These are phyloP conservation scores for Sialis fuliginosa DNA, from an alignment of 2,888 invertebrate genomes.

Conservation along the genomic window DNA sequence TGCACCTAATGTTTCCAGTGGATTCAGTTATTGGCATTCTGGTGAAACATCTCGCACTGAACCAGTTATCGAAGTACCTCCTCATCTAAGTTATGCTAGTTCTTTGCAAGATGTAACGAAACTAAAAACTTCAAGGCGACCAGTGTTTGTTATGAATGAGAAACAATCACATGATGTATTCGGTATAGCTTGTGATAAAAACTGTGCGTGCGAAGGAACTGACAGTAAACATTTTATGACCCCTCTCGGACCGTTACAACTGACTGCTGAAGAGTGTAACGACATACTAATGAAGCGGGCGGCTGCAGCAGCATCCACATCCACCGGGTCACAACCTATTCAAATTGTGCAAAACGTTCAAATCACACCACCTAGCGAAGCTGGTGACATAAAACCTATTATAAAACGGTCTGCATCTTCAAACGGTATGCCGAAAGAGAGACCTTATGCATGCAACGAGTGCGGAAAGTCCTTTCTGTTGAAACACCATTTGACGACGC, in stretches of 20 bases:
- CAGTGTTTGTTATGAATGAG: conserved; percentile 13
- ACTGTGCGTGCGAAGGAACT: conserved; percentile 4
- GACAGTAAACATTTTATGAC: conserved; percentile 46
- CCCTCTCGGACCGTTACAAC: conserved; percentile 51
- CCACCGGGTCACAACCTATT: conserved; percentile 26
- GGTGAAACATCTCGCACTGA: conserved; percentile 8
- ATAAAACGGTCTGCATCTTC: not conserved
- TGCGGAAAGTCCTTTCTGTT: conserved; percentile 70
- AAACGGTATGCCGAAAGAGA: conserved; percentile 35
- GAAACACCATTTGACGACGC: conserved; percentile 71
- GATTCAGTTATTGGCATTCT: conserved; percentile 13
- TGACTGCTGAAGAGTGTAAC: conserved; percentile 61
- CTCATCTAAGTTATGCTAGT: conserved; percentile 10
- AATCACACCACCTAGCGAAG: conserved; percentile 27
- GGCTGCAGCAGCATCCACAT: conserved; percentile 34
- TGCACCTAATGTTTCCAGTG: conserved; percentile 11
- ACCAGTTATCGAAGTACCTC: conserved; percentile 5
- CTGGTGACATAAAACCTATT: conserved; percentile 19
- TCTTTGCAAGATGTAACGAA: conserved; percentile 11
- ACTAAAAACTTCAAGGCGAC: conserved; percentile 10
- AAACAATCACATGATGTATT: conserved; percentile 14
- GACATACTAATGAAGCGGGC: conserved; percentile 62
- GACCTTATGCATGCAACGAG: conserved; percentile 67
- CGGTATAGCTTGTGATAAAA: conserved; percentile 10
- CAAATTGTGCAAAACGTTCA: conserved; percentile 29